These are phyloP conservation scores for Pelagia noctiluca DNA, from an alignment of 30 jellyfish, hydroid and myxozoan species.

Conservation along the genomic window DNA sequence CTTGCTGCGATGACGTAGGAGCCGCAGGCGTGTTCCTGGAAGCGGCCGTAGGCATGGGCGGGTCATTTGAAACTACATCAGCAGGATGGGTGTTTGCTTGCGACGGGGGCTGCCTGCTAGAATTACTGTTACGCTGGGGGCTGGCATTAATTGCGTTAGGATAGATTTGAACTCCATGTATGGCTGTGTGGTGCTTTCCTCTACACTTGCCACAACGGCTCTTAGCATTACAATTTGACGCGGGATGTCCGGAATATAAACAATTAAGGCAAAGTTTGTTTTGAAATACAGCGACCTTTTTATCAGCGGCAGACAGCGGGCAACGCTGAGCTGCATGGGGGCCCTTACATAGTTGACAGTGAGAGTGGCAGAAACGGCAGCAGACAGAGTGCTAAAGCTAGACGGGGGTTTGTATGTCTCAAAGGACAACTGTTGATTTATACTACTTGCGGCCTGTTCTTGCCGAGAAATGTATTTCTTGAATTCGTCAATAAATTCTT, in stretches of 20 bases:
- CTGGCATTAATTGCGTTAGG: background rate
- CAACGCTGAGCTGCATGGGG: slow-evolving; percentile 42
- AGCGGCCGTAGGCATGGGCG: slow-evolving; percentile 18
- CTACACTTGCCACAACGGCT: slow-evolving; percentile 44
- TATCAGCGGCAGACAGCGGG: slow-evolving; percentile 40
- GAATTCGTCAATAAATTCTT: slow-evolving; percentile 20
- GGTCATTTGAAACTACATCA: background rate
- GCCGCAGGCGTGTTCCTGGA: background rate
- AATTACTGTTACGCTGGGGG: background rate
- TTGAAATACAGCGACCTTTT: background rate
- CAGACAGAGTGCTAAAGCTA: slow-evolving; percentile 28
- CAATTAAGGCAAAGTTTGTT: slow-evolving; percentile 44
- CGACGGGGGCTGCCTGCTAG: slow-evolving; percentile 40
- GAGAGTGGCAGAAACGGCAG: slow-evolving; percentile 6
- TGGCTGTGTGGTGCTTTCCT: slow-evolving; percentile 44
- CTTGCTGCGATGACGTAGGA: background rate
- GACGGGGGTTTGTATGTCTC: slow-evolving; percentile 41
- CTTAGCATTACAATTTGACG: slow-evolving; percentile 35
- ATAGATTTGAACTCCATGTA: slow-evolving; percentile 32
- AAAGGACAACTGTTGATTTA: background rate
- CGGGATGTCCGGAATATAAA: slow-evolving; percentile 34
- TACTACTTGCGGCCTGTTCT: slow-evolving; percentile 29
- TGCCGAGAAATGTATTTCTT: slow-evolving; percentile 25
- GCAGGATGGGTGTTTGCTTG: slow-evolving; percentile 25
- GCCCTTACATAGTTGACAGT: slow-evolving; percentile 55